phyloP scores from a whole-genome alignment of 2,888 invertebrate genomes.

The Geophilus truncorum region DNA sequence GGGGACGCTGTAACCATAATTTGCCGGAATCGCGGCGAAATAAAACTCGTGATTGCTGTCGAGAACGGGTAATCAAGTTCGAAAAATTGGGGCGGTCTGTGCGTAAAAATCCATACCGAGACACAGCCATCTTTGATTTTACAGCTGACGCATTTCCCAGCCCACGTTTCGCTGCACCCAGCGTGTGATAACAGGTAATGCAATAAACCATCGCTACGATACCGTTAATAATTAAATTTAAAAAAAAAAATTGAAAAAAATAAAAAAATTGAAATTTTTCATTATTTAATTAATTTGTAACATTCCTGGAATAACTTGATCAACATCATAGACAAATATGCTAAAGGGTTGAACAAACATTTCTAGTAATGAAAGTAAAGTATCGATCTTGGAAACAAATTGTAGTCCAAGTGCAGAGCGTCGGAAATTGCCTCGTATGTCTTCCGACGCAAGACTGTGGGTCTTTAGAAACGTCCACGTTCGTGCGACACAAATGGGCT shows the following conservation, averaged over 20 bases:
- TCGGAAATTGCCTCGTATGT: neutral
- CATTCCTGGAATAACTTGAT: too few relatives aligned
- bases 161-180: too few relatives aligned
- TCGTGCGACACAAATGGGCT: neutral
- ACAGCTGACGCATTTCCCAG: neutral
- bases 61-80: neutral
- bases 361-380: neutral
- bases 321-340: too few relatives aligned
- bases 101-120: neutral
- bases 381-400: too few relatives aligned
- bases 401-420: neutral
- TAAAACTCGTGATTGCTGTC: neutral
- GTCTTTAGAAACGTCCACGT: neutral
- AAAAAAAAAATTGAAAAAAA: neutral
- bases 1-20: too few relatives aligned
- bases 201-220: too few relatives aligned
- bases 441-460: neutral
- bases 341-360: neutral
- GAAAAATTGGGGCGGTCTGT: neutral
- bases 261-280: too few relatives aligned
- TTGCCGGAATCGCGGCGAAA: too few relatives aligned
- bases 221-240: neutral
- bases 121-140: neutral
- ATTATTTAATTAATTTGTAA: too few relatives aligned
- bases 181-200: too few relatives aligned